A percentile compares a stretch with the other conserved stretches of the same genome.
Evolutionary conservation across 2,888 invertebrate genomes (phyloP).

Genomic region (Nebria salina): DNA sequence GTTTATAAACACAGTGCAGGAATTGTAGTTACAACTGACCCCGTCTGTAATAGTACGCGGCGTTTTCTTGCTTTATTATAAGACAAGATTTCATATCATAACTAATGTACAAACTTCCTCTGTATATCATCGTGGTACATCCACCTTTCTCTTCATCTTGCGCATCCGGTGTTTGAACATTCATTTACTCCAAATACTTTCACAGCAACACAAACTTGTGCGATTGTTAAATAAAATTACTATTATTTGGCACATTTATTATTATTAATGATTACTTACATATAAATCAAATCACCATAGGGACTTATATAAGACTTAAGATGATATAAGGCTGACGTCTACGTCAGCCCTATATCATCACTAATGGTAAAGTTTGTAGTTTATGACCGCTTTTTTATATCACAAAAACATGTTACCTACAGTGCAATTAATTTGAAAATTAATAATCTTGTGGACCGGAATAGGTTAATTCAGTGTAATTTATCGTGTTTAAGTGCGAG

Average conservation of each 20-base stretch:
- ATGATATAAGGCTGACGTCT: conserved; percentile 25
- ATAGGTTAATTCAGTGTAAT: conserved; percentile 44
- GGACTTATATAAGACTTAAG: conserved; percentile 39
- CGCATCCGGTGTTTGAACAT: conserved; percentile 44
- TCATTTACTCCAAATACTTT: conserved; percentile 32
- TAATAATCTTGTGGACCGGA: conserved; percentile 43
- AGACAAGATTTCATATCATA: conserved; percentile 7
- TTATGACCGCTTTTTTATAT: conserved; percentile 33
- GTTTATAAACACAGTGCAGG: neutral
- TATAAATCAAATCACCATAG: conserved; percentile 23
- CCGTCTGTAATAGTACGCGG: neutral
- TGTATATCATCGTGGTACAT: conserved; percentile 22
- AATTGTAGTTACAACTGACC: neutral
- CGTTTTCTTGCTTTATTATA: neutral
- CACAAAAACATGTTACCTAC: conserved; percentile 40
- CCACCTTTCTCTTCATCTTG: conserved; percentile 20
- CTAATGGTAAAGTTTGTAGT: conserved; percentile 41
- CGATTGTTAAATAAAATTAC: conserved; percentile 40
- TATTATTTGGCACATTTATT: conserved; percentile 30
- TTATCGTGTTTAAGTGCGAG: conserved; percentile 45
- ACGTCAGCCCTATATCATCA: neutral
- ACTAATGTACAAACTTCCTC: conserved; percentile 38
- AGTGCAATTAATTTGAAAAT: conserved; percentile 43
- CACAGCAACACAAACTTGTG: conserved; percentile 25
- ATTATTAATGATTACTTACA: neutral